These are phyloP conservation scores for Menidia beryllina DNA, from an alignment of 2,113 vertebrate genomes.

Conservation along the genomic window DNA sequence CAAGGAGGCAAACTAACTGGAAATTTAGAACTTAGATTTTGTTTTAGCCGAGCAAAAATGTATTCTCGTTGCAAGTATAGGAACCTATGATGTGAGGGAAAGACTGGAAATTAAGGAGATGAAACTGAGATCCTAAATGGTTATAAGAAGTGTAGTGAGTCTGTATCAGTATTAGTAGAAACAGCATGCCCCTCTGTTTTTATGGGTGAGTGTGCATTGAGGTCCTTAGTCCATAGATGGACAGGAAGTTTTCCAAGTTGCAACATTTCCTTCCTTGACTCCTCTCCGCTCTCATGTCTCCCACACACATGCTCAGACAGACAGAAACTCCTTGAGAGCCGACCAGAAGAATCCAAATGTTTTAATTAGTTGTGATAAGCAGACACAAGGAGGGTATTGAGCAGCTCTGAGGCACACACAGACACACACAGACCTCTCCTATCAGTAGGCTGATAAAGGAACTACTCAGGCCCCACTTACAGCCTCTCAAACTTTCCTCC, in stretches of 20 bases:
- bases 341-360: constrained; percentile 81
- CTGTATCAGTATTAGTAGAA: constrained; percentile 15
- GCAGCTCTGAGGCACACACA: constrained; percentile 46
- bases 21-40: too few species aligned
- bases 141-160: neutral
- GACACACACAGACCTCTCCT: constrained; percentile 60
- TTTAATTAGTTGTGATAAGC: constrained; percentile 84
- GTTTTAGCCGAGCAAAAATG: too few species aligned
- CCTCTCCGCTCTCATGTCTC: constrained; percentile 70
- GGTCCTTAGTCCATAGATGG: constrained; percentile 76
- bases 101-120: too few species aligned
- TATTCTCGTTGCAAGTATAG: too few species aligned
- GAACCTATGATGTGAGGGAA: too few species aligned
- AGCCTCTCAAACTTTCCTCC: constrained; percentile 70
- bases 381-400: constrained; percentile 79
- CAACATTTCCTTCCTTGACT: constrained; percentile 72
- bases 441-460: constrained; percentile 75
- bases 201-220: constrained; percentile 47
- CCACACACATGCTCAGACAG: constrained; percentile 66
- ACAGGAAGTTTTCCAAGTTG: constrained; percentile 72
- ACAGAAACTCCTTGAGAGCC: constrained; percentile 65
- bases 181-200: constrained; percentile 32
- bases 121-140: neutral
- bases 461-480: constrained; percentile 77
- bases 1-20: too few species aligned